Evolutionary conservation across 2,113 vertebrate genomes (phyloP), one percentile per base, ranked within the genome.

Genomic region (Grallaria varia): DNA sequence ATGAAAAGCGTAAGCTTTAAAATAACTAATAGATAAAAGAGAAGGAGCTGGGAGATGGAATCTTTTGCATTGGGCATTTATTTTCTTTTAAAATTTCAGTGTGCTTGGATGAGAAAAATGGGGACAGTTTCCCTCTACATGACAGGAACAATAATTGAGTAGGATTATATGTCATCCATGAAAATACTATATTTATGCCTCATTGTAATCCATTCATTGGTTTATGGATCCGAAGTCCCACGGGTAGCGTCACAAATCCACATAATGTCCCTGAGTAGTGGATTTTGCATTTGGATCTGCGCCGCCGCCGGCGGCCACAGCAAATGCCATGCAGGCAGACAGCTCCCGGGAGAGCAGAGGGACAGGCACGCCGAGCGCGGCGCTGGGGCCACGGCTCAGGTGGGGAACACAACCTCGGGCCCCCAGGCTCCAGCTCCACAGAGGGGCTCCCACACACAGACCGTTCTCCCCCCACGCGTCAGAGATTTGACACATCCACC

Each of bases 191-290:
- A 98, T 98, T 98, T 98, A 98, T 96, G 97, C 94, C 92, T 97
- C 97, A 95, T 98, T 98, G 98, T 98, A 98, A 98, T 98, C 98
- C 98, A 97, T 97, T 98, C 98, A 98, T 97, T 97, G 97, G 98
- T 98, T 98, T 98, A 98, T 98, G 96, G 98, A 98, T 98, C 98
- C n/a, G 1, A 71, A 96, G 93, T 97, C 97, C 98, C 98, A 97
- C 0, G 95, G 98, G 98, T 95, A 95, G 87, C 96, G 97, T 98
- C 98, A 98, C 97, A 98, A 98, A 98, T 97, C 96, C 97, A 97
- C 97, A 90, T 95, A 97, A 97, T 95, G 97, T 97, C 97, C 93
- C 96, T 12, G 69, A 97, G 96, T 85, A 95, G 96, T 74, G 95
- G 96, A 93, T 97, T 97, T 98, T 98, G 97, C 98, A 97, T 98